Conservation (phyloP, 64 coral and sea anemone species). For the Exaiptasia diaphana region DNA sequence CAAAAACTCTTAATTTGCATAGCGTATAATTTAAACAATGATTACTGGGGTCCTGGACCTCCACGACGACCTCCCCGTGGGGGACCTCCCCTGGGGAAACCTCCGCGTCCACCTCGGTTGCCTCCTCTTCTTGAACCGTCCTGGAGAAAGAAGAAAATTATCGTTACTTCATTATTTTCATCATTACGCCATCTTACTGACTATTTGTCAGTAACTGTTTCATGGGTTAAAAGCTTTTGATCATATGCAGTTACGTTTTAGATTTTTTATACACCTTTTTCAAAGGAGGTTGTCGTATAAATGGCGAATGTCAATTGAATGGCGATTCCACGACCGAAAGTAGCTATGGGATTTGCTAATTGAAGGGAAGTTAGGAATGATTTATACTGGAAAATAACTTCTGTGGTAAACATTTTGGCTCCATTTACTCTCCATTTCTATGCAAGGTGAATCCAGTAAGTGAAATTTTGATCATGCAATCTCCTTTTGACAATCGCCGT, state of each 20-base stretch:
- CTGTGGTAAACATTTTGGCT: too few relatives aligned
- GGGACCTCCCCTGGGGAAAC: not conserved
- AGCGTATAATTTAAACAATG: not conserved
- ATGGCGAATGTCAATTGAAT: too few relatives aligned
- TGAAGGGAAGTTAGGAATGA: too few relatives aligned
- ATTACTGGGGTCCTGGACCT: not conserved
- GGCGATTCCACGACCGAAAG: too few relatives aligned
- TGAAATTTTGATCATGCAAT: too few relatives aligned
- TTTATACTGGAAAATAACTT: too few relatives aligned
- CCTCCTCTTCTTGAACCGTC: constrained; percentile 5
- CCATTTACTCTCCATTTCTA: too few relatives aligned
- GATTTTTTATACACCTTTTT: not conserved
- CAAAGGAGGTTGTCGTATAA: too few relatives aligned
- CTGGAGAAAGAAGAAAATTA: not conserved
- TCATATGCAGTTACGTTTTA: not conserved
- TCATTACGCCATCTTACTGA: not conserved
- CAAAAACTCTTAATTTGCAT: not conserved
- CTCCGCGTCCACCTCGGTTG: not conserved
- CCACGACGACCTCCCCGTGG: not conserved
- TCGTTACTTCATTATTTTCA: not conserved
- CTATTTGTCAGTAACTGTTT: not conserved
- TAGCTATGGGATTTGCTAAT: too few relatives aligned
- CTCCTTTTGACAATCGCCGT: too few relatives aligned
- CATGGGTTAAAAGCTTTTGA: not conserved
- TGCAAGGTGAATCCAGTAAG: too few relatives aligned